Percentiles rank a stretch among this genome's conserved stretches.
These are phyloP conservation scores for Dreissena polymorpha DNA, from an alignment of 1,140 invertebrate genomes.

Conservation along the genomic window DNA sequence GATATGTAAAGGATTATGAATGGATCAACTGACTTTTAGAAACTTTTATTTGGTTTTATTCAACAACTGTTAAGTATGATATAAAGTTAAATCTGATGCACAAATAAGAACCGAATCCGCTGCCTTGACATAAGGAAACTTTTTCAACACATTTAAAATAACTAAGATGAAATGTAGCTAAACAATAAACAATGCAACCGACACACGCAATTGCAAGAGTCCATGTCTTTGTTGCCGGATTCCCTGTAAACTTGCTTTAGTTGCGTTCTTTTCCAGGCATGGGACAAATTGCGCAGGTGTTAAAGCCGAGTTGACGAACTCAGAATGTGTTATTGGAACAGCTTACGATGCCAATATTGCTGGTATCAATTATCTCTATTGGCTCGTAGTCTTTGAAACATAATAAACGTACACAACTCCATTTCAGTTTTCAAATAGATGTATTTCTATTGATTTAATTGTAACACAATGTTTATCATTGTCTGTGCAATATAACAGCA, in stretches of 20 bases:
- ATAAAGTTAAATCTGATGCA: no score
- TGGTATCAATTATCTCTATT: not conserved
- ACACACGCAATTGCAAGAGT: not conserved
- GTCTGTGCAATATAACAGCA: no score
- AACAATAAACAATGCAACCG: not conserved
- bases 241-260: not conserved
- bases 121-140: not conserved
- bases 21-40: no score
- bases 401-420: no score
- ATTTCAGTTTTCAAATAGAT: no score
- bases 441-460: no score
- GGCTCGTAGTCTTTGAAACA: no score
- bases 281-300: constrained; percentile 37
- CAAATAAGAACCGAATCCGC: no score
- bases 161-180: not conserved
- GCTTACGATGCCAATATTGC: constrained; percentile 13
- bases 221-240: not conserved
- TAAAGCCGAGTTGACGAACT: constrained; percentile 7
- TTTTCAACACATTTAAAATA: not conserved
- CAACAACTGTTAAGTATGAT: no score
- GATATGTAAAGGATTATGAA: no score
- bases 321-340: constrained; percentile 31
- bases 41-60: no score
- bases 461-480: no score
- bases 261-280: constrained; percentile 9